Percentiles rank a stretch among this genome's conserved stretches.
Conservation (phyloP, 1,140 invertebrate species). For the Drosophila navojoa region DNA sequence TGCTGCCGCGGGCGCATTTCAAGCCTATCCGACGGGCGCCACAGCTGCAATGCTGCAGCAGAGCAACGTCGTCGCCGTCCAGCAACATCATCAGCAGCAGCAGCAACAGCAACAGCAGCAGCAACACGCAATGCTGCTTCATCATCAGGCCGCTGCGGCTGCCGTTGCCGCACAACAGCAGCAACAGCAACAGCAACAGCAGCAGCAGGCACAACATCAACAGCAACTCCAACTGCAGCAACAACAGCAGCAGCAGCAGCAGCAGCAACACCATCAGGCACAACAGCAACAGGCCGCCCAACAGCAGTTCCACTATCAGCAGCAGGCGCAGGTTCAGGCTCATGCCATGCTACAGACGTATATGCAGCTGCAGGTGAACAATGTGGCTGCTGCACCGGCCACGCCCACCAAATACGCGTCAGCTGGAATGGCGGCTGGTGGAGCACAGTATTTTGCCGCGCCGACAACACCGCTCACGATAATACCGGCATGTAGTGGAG, state of each 20-base stretch:
- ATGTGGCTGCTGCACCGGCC: constrained; percentile 61
- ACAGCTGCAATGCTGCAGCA: constrained; percentile 57
- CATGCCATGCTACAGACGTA: constrained; percentile 81
- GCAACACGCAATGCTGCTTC: constrained; percentile 54
- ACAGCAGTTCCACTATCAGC: constrained; percentile 73
- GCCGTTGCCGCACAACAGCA: constrained; percentile 54
- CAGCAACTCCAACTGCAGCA: constrained; percentile 33
- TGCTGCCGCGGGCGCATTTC: constrained; percentile 60
- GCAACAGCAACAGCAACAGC: constrained; percentile 54
- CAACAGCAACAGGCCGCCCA: constrained; percentile 56
- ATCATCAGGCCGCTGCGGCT: constrained; percentile 57
- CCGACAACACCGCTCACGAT: constrained; percentile 75
- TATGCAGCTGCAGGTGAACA: constrained; percentile 81
- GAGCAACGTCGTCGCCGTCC: constrained; percentile 52
- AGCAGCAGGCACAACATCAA: constrained; percentile 46
- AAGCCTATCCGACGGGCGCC: constrained; percentile 48
- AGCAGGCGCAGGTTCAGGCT: constrained; percentile 63
- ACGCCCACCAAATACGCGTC: constrained; percentile 71
- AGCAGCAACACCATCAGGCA: constrained; percentile 53
- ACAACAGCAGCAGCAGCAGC: constrained; percentile 38
- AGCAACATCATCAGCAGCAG: constrained; percentile 72
- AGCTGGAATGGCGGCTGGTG: constrained; percentile 35
- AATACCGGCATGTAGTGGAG: constrained; percentile 68
- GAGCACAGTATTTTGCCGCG: constrained; percentile 68
- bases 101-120: constrained; percentile 55